A percentile compares a stretch with the other conserved stretches of the same genome.
Evolutionary conservation across 2,113 vertebrate species (phyloP).

Genomic region (Penelope pileata): DNA sequence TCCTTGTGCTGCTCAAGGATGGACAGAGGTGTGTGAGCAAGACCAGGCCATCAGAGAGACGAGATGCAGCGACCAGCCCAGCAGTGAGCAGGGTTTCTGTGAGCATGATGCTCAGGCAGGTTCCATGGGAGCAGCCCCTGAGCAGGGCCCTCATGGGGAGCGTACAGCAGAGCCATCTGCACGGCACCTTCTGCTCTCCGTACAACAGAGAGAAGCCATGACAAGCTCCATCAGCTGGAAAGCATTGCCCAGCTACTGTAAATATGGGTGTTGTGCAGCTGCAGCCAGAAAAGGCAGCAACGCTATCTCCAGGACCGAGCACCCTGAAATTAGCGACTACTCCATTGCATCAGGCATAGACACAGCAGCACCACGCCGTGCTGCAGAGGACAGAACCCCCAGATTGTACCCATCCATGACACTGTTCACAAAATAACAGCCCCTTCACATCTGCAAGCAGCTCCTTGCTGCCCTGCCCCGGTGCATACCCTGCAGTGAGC

Average conservation of each 20-base stretch:
- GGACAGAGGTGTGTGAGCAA: rapidly evolving
- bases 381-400: not conserved
- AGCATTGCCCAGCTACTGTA: not conserved
- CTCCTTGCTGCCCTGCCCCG: not conserved
- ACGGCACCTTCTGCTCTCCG: not conserved
- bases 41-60: not conserved
- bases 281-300: not conserved
- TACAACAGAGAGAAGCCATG: not conserved
- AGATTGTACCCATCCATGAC: not conserved
- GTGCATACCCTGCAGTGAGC: not conserved
- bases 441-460: not conserved
- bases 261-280: not conserved
- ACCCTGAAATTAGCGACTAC: not conserved
- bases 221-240: not conserved
- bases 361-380: not conserved
- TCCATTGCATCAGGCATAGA: not conserved
- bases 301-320: not conserved
- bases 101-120: not conserved
- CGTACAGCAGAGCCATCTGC: rapidly evolving
- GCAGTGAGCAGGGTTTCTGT: not conserved
- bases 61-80: not conserved
- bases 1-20: not conserved
- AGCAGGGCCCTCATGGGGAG: not conserved
- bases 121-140: not conserved
- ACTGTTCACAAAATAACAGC: not conserved